Base-by-base conservation (phyloP, 2,113 vertebrate genomes). In the Rafetus swinhoei region DNA sequence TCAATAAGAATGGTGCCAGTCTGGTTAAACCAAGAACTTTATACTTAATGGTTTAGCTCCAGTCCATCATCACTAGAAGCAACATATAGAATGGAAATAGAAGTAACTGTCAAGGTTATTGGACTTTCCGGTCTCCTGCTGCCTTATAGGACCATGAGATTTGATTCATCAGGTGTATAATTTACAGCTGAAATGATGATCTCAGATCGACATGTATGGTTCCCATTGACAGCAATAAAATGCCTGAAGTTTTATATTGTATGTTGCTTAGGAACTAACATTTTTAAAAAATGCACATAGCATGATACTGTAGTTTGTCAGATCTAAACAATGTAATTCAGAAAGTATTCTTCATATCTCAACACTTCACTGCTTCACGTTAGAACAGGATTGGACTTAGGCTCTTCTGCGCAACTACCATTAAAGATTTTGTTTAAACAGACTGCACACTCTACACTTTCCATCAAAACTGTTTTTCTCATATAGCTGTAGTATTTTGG, bases 161-260 rank as follows among this genome's bases (percentile, higher is more conserved):
- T 55, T 16, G 39, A 85, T 93, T 92, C 53, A 94, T 84, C 24
- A 21, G 79, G 53, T 60, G 22, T 19, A 80, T 39, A 86, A 93
- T 87, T 96, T 82, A 82, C 60, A 21, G 52, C 35, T 91, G 45
- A 96, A 93, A 92, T 62, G 4, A 72, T 87, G 62, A 14, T 89
- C 69, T 81, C 56, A 92, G 22, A 62, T 87, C 27, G 88, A 39
- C n/a, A 27, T 52, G 19, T 45, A 59, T 84, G 54, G 60, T 79
- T 83, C 32, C 87, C 32, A 87, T 80, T 85, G 72, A 94, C 95
- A 94, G 92, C 82, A 50, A 85, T 16, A 92, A 88, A 94, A 92
- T 45, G 3, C 2, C 27, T 82, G 35, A 91, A 57, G 0, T 94
- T 94, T 92, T 83, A 60, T n/a, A 94, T 45, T 81, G 74, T 86